Percentiles rank a stretch among this genome's conserved stretches.
Conservation (phyloP, 2,888 invertebrate genomes). For the Stictocephala bisonia region DNA sequence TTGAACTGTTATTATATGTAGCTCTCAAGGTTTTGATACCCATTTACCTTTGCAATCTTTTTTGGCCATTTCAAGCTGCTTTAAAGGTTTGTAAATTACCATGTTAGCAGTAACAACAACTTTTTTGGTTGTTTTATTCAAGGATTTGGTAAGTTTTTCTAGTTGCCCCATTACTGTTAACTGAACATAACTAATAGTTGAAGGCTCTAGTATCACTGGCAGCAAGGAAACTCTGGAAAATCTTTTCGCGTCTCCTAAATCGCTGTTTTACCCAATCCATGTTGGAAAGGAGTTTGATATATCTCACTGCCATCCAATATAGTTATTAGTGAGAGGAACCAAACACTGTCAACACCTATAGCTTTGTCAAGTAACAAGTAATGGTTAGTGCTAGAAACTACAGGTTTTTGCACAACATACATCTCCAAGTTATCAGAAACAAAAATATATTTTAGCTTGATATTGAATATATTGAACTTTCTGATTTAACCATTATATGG, state of each 20-base stretch:
- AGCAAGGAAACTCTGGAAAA: neutral
- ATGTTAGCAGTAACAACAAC: neutral
- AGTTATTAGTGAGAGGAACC: too few species aligned
- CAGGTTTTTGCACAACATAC: too few species aligned
- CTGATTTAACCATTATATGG: too few species aligned
- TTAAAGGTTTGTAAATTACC: neutral
- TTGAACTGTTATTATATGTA: neutral
- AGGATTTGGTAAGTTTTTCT: neutral
- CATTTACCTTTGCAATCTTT: neutral
- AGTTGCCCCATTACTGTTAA: neutral
- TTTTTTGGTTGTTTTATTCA: neutral
- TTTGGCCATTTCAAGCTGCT: neutral
- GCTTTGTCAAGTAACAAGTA: too few species aligned
- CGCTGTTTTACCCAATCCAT: conserved; percentile 7
- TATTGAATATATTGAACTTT: too few species aligned
- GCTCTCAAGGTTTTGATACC: too few species aligned
- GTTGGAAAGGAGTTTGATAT: too few species aligned
- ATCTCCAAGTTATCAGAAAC: too few species aligned
- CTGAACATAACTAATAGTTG: neutral
- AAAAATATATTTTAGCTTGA: too few species aligned
- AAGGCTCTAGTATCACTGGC: neutral
- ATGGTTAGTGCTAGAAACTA: too few species aligned
- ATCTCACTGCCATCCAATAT: too few species aligned
- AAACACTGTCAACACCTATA: too few species aligned
- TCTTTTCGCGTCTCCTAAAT: neutral